Evolutionary conservation across 2,888 invertebrate species (phyloP), one percentile per base, ranked within the genome.

Genomic region (Hydrotaea diabolus): DNA sequence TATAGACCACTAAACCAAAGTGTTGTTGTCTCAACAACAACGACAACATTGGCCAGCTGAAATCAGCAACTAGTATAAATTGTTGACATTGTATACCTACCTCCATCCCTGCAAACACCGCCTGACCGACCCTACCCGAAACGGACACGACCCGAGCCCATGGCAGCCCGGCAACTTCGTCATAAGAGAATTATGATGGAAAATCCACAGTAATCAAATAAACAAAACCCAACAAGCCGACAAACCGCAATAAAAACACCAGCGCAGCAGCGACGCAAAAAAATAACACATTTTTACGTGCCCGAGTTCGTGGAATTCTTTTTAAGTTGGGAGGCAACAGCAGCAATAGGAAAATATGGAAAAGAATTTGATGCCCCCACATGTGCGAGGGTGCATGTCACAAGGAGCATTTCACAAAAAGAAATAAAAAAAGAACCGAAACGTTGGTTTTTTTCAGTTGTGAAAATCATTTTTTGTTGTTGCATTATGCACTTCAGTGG

Each of bases 1-100:
- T 11, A 39, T 39, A 59, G 26, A 17, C 46, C 21, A 53, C 31
- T 49, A 77, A 81, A 76, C 80, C 55, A 78, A 81, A 77, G 59
- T n/a, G 66, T 66, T 23, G 19, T n/a, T n/a, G 53, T 74, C 57
- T 62, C 55, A 31, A 31, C 7, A 31, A 31, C 31, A 31, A 31
- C 31, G 2, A 31, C 31, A 31, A 31, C 31, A 31, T 31, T 31
- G 62, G 7, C 23, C 62, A 8, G 31, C 31, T 43, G 69, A 46
- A n/a, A 69, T 46, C 69, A 23, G 69, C 46, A 69, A 69, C 39
- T 31, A 39, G 21, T 66, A 17, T 7, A 43, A 66, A 66, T 43
- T 46, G 69, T 46, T 69, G 69, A 69, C 69, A 69, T 31, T 46
- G 69, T 46, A 69, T 19, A 46, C 69, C 62, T 31, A 19, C 8